phyloP scores from a whole-genome alignment of 2,797 vertebrate species.

The Choloepus didactylus region DNA sequence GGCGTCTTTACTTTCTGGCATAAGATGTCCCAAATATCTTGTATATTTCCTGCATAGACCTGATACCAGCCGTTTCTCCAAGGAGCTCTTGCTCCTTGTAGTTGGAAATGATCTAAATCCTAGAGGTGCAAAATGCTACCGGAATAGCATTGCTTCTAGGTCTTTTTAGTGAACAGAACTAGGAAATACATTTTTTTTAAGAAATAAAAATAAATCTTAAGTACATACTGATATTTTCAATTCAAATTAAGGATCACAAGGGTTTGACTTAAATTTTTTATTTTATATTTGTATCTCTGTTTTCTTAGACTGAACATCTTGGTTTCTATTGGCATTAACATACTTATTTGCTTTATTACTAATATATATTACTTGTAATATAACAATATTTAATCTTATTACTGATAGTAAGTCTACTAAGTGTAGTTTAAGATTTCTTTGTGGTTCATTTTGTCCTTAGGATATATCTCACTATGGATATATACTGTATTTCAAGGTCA shows the following conservation, averaged over 20 bases:
- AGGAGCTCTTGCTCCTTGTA: neutral
- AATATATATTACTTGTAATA: neutral
- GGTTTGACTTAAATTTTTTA: slow-evolving; percentile 5
- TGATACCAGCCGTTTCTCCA: neutral
- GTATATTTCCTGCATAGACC: neutral
- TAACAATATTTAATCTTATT: neutral
- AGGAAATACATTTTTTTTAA: neutral
- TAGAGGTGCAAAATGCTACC: neutral
- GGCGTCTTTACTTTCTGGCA: neutral
- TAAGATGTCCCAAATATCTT: neutral
- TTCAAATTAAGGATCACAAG: slow-evolving; percentile 37
- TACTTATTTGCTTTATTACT: neutral
- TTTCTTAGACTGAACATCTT: slow-evolving; percentile 2
- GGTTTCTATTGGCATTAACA: neutral
- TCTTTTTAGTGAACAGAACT: neutral
- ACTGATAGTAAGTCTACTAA: neutral
- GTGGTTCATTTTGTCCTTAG: neutral
- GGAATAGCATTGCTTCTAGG: neutral
- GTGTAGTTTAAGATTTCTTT: neutral
- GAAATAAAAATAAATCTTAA: slow-evolving; percentile 46
- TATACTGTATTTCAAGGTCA: neutral
- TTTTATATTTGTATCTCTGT: neutral
- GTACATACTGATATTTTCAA: neutral
- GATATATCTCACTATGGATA: neutral
- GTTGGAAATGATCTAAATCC: neutral